Evolutionary conservation across 2,888 invertebrate species (phyloP).

Genomic region (Apomyelois bistriatella): DNA sequence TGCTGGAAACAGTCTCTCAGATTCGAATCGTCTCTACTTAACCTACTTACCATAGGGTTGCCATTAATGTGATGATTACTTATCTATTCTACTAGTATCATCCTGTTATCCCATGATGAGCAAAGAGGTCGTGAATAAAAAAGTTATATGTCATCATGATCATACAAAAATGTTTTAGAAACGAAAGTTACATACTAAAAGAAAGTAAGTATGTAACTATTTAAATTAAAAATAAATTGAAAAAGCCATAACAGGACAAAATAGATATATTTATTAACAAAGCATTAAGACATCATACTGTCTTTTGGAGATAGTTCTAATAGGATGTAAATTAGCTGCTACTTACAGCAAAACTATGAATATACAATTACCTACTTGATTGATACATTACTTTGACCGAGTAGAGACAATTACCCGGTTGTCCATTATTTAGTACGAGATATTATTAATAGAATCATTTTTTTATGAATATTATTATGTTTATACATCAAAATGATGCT

Average conservation of each 20-base stretch:
- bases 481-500: too few species aligned
- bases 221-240: background rate
- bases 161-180: background rate
- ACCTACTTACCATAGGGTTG: too few species aligned
- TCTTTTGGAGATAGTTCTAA: background rate
- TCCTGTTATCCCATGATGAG: too few species aligned
- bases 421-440: too few species aligned
- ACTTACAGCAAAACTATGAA: background rate
- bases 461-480: too few species aligned
- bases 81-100: too few species aligned
- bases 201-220: background rate
- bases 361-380: background rate
- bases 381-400: conserved; percentile 2
- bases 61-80: too few species aligned
- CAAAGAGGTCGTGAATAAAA: too few species aligned
- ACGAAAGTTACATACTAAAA: background rate
- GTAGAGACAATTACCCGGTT: background rate
- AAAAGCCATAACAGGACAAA: background rate
- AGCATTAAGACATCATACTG: background rate
- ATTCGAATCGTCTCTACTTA: too few species aligned
- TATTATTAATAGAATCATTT: too few species aligned
- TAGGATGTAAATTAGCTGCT: conserved; percentile 2
- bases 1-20: too few species aligned
- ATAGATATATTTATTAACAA: background rate
- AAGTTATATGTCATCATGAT: too few species aligned